These are phyloP conservation scores for Axis porcinus DNA, from an alignment of 2,113 vertebrate species.

Conservation along the genomic window DNA sequence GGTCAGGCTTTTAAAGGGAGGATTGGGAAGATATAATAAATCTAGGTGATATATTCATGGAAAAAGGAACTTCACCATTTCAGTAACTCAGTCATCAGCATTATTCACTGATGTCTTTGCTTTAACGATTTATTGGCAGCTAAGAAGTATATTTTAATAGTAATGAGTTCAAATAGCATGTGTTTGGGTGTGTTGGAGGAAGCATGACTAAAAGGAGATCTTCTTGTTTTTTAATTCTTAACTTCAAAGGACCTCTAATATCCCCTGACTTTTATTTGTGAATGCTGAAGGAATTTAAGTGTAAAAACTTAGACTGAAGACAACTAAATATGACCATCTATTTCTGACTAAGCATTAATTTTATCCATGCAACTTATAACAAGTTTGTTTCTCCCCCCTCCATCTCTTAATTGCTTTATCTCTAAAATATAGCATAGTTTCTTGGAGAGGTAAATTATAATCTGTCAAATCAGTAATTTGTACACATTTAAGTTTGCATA, in stretches of 20 bases:
- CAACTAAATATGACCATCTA: not conserved
- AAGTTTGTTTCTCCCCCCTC: not conserved
- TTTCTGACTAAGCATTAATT: constrained; percentile 1
- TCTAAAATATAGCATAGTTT: constrained; percentile 32
- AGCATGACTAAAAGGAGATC: not conserved
- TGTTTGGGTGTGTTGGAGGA: not conserved
- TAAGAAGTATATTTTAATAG: not conserved
- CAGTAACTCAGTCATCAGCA: not conserved
- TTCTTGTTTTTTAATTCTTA: not conserved
- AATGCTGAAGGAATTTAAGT: not conserved
- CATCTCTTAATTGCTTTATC: constrained; percentile 12
- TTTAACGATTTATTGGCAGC: not conserved
- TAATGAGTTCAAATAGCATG: not conserved
- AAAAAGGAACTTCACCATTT: not conserved
- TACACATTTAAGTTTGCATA: constrained; percentile 59
- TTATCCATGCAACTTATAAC: not conserved
- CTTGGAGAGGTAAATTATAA: constrained; percentile 13
- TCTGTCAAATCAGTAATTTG: constrained; percentile 64
- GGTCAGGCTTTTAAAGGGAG: not conserved
- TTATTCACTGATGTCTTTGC: not conserved
- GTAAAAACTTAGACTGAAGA: not conserved
- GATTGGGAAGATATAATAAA: not conserved
- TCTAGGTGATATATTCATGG: not conserved
- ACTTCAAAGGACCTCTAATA: not conserved
- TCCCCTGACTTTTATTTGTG: not conserved